Percentiles rank a stretch among this genome's conserved stretches.
These are phyloP conservation scores for Chaetorhynchus papuensis DNA, from an alignment of 2,113 vertebrate genomes.

Conservation along the genomic window DNA sequence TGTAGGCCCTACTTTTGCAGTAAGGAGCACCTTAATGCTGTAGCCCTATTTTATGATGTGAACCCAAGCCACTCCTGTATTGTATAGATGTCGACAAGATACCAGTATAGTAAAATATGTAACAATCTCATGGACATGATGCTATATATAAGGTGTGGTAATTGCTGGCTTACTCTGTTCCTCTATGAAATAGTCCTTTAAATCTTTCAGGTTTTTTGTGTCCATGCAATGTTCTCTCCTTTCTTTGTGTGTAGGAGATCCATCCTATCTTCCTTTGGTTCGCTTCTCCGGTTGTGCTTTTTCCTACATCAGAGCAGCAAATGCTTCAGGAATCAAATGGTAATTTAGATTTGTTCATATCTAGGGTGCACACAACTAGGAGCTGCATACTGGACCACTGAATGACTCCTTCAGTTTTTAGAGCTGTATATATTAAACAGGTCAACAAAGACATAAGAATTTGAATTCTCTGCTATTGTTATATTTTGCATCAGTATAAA, in stretches of 20 bases:
- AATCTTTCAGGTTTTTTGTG: neutral
- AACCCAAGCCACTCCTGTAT: neutral
- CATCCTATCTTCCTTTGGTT: neutral
- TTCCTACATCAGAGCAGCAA: neutral
- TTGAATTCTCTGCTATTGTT: neutral
- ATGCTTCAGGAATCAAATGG: neutral
- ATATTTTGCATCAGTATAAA: neutral
- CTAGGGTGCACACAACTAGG: neutral
- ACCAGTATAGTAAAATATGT: neutral
- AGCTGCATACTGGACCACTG: neutral
- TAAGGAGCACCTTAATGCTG: neutral
- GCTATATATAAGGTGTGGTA: neutral
- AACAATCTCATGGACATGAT: neutral
- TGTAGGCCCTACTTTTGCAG: neutral
- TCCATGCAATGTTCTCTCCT: neutral
- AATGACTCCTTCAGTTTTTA: neutral
- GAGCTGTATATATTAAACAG: neutral
- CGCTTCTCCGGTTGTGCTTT: neutral
- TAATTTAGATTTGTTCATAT: neutral
- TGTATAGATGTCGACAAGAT: neutral
- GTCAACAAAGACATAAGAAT: neutral
- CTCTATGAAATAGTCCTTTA: neutral
- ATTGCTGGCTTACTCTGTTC: neutral
- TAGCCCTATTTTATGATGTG: neutral
- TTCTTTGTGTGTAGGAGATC: neutral